These are phyloP conservation scores for Danio tinwini DNA, from an alignment of 2,797 vertebrate genomes.

Conservation along the genomic window DNA sequence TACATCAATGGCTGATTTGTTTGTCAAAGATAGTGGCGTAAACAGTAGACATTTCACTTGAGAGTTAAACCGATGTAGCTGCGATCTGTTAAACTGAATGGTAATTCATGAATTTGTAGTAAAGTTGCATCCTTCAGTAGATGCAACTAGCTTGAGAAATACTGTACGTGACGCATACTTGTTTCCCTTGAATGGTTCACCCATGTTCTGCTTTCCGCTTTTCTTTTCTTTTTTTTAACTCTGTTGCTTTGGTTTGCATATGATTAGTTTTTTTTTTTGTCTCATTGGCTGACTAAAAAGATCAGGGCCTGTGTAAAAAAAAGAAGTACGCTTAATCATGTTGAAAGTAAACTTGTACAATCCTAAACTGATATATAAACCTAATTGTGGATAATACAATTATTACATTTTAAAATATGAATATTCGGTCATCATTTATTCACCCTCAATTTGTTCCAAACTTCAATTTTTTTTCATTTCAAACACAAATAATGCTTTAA, in stretches of 20 bases:
- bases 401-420: too few relatives aligned
- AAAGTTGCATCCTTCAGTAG: not conserved
- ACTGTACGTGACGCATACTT: too few relatives aligned
- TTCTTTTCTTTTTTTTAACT: not conserved
- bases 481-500: too few relatives aligned
- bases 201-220: slow-evolving; percentile 26
- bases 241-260: not conserved
- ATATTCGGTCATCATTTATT: too few relatives aligned
- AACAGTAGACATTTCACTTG: not conserved
- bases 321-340: not conserved
- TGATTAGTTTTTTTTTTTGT: not conserved
- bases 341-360: not conserved
- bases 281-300: not conserved
- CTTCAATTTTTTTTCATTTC: too few relatives aligned
- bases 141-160: slow-evolving; percentile 1
- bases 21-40: not conserved
- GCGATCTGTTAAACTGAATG: not conserved
- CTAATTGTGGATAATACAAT: too few relatives aligned
- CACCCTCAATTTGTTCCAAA: too few relatives aligned
- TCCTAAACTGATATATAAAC: too few relatives aligned
- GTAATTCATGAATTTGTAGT: not conserved
- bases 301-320: not conserved
- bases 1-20: not conserved
- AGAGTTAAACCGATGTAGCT: not conserved
- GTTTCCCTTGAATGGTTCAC: not conserved